Base-by-base conservation (phyloP, 2,888 invertebrate species). In the Tanytarsus gracilentus region DNA sequence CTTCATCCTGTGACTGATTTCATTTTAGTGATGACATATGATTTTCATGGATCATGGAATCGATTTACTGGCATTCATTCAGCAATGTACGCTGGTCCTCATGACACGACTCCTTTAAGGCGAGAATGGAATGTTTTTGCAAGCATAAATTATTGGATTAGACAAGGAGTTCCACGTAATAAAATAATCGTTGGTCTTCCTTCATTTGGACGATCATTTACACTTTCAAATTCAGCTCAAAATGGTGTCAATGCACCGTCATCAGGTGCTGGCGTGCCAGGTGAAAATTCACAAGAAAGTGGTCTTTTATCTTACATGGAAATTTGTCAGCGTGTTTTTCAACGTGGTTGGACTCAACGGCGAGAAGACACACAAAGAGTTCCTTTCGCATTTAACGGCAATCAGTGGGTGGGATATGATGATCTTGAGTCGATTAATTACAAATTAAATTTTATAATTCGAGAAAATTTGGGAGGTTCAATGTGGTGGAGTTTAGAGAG, bases 301-400 rank as follows among this genome's bases (percentile, higher is more conserved):
- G 88, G 88, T 2, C 74, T 78, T 29, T 69, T 87, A 55, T 86
- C 86, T n/a, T 88, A 82, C 67, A 86, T 86, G 66, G 88, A 89
- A 74, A 82, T 80, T 68, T 61, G 59, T 48, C 2, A 27, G 14
- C 14, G 11, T 23, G 21, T 44, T 4, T 27, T 18, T n/a, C 21
- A 21, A 5, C 6, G 29, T 4, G 18, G 30, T 16, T 55, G n/a
- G 21, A 40, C 16, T 25, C 3, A 3, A 9, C 11, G n/a, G 2
- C 29, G 26, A 9, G n/a, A 58, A 8, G 25, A 4, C 7, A 67
- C 70, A 23, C 81, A 82, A 26, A 72, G 77, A 67, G 81, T 81
- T 0, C 84, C 86, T 0, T 86, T 82, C 66, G 79, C 82, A 1
- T 77, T 75, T 64, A 75, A 71, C 30, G 78, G 73, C 3, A 72